phyloP scores from a whole-genome alignment of 2,113 vertebrate species.

The Cyprinus carpio region DNA sequence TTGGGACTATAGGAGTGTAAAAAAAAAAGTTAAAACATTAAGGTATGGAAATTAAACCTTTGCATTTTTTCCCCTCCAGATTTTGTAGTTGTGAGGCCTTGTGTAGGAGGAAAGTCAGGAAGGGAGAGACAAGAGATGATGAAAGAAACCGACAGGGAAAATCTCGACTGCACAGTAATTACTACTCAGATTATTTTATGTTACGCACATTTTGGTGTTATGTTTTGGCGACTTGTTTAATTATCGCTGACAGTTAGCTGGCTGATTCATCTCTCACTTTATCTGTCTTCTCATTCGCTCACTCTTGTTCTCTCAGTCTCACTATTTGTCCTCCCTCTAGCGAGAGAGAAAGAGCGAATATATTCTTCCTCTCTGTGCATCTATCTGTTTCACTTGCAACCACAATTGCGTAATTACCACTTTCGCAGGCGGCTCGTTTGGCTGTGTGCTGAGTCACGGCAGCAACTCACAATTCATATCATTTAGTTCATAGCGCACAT shows the following conservation, averaged over 20 bases:
- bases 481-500: constrained; percentile 11
- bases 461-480: background rate
- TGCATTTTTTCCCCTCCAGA: background rate
- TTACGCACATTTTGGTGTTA: background rate
- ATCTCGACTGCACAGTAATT: constrained; percentile 14
- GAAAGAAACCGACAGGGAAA: constrained; percentile 6
- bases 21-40: constrained; percentile 25
- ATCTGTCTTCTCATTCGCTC: constrained; percentile 17
- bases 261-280: constrained; percentile 30
- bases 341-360: background rate
- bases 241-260: constrained; percentile 27
- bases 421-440: constrained; percentile 14
- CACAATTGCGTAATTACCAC: constrained; percentile 30
- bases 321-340: constrained; percentile 18
- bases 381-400: constrained; percentile 20
- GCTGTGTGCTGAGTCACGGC: background rate
- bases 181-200: constrained; percentile 4
- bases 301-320: constrained; percentile 11
- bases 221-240: constrained; percentile 32
- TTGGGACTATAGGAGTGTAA: constrained; percentile 7
- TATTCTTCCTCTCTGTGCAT: background rate
- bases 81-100: background rate
- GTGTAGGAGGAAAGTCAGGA: background rate
- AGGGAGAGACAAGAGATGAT: constrained; percentile 2
- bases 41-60: constrained; percentile 28